phyloP scores from a whole-genome alignment of 2,888 invertebrate genomes.

The Oscheius sp. region DNA sequence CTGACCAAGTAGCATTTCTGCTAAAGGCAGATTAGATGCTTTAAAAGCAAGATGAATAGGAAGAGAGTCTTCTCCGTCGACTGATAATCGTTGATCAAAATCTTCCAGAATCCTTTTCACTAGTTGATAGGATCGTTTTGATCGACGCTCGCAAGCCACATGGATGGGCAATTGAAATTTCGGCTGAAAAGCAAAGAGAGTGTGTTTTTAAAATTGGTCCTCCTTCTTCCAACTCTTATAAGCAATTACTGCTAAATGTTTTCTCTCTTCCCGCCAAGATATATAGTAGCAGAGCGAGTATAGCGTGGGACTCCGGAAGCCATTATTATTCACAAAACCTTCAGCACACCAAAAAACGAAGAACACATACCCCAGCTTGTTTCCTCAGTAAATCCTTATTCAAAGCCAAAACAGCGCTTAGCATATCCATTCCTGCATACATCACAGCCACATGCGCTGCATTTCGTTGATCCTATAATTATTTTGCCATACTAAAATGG shows the following conservation, averaged over 20 bases:
- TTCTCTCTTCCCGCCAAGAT: not conserved
- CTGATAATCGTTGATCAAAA: slow-evolving; percentile 83
- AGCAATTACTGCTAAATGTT: no score
- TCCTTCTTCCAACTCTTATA: no score
- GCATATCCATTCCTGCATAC: slow-evolving; percentile 92
- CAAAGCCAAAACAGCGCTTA: slow-evolving; percentile 86
- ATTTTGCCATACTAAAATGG: not conserved
- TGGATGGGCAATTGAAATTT: slow-evolving; percentile 93
- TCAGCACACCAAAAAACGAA: slow-evolving; percentile 19
- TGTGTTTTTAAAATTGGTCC: no score
- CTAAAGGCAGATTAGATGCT: slow-evolving; percentile 90
- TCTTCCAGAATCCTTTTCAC: slow-evolving; percentile 84
- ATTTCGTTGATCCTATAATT: slow-evolving; percentile 88
- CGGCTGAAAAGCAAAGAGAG: slow-evolving; percentile 79
- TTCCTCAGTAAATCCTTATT: slow-evolving; percentile 86
- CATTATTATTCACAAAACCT: not conserved
- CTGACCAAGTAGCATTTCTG: slow-evolving; percentile 85
- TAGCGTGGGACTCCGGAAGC: slow-evolving; percentile 4
- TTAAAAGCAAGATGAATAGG: slow-evolving; percentile 65
- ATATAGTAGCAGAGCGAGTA: slow-evolving; percentile 5
- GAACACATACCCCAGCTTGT: slow-evolving; percentile 77
- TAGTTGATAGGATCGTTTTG: slow-evolving; percentile 89
- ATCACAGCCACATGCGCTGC: slow-evolving; percentile 92
- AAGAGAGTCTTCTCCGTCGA: slow-evolving; percentile 59
- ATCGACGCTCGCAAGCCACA: slow-evolving; percentile 89